Base-by-base conservation (phyloP, 53 echinoderm and acorn worm genomes). In the Apostichopus leukothele region DNA sequence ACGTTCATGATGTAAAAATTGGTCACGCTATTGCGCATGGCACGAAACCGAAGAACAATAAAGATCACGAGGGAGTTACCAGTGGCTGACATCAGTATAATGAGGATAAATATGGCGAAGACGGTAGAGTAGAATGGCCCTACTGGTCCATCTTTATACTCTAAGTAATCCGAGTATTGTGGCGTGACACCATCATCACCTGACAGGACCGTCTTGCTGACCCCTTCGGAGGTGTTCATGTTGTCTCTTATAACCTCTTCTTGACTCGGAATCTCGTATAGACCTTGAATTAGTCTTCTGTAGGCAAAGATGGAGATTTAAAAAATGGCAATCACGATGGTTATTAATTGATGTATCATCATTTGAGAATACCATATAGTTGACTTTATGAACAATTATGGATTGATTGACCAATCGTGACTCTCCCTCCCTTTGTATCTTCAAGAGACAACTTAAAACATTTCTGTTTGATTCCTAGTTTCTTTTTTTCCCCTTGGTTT, bases 1-100 rank as follows among this genome's bases (percentile, higher is more conserved):
- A 97, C 94, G 78, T 97, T 97, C 94, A 97, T 90, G 79, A 97
- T 97, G 92, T 97, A 97, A 89, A 97, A 97, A 75, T 97, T 97
- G 88, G 97, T 97, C 53, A 97, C 95, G 67, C 89, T 92, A 67
- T 90, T 86, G 59, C 95, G 91, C 97, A 97, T 97, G 88, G 90
- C 92, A 7, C 93, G 93, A 61, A 90, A 97, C 1, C 94, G 90
- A 12, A 97, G 60, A 25, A 97, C 97, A 76, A 97, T 97, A 84
- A 85, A 95, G 88, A 97, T 93, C 76, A 97, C 97, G 3, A 97
- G 83, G 53, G 94, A 92, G 86, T 97, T 97, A 20, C 95, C 97
- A 54, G 90, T 79, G 26, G 94, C 83, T 67, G 93, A 92, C 39
- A 97, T 53, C 51, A 97, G n/a, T 23, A 91, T 87, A 83, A 97